Evolutionary conservation across 1,140 invertebrate genomes (phyloP).

Genomic region (Heliconius himera): DNA sequence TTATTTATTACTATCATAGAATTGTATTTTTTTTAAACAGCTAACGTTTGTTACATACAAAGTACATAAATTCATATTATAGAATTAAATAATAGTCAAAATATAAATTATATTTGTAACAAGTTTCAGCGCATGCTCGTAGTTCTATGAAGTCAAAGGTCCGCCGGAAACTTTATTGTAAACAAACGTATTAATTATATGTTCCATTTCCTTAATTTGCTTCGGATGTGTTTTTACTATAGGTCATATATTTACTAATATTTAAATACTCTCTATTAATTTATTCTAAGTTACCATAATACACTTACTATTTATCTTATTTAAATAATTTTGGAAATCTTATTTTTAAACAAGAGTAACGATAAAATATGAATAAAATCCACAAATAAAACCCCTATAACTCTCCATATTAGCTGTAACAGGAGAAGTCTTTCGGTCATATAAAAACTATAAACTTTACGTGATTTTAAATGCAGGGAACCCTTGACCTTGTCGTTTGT

Average conservation of each 20-base stretch:
- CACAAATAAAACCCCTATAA: neutral
- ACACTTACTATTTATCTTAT: too few relatives aligned
- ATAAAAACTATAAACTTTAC: slow-evolving; percentile 29
- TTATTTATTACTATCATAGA: neutral
- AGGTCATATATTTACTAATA: too few relatives aligned
- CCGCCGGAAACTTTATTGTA: slow-evolving; percentile 21
- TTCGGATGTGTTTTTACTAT: neutral
- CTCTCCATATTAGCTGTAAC: slow-evolving; percentile 19
- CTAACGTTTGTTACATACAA: neutral
- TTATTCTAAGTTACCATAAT: too few relatives aligned
- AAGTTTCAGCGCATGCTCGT: neutral
- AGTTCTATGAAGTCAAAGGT: slow-evolving; percentile 18
- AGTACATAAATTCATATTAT: neutral
- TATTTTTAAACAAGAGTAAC: too few relatives aligned
- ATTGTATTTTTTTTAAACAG: neutral
- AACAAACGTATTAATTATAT: slow-evolving; percentile 38
- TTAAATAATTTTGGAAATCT: too few relatives aligned
- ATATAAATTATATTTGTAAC: slow-evolving; percentile 13
- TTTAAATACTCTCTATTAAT: neutral
- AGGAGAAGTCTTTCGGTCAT: slow-evolving; percentile 20
- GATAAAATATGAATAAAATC: neutral
- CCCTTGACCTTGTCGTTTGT: slow-evolving; percentile 55
- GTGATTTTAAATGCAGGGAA: slow-evolving; percentile 48
- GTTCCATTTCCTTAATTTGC: slow-evolving; percentile 31
- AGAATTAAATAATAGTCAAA: neutral